Evolutionary conservation across 2,888 invertebrate species (phyloP), one percentile per base, ranked within the genome.

Genomic region (Epinotia brunnichana): DNA sequence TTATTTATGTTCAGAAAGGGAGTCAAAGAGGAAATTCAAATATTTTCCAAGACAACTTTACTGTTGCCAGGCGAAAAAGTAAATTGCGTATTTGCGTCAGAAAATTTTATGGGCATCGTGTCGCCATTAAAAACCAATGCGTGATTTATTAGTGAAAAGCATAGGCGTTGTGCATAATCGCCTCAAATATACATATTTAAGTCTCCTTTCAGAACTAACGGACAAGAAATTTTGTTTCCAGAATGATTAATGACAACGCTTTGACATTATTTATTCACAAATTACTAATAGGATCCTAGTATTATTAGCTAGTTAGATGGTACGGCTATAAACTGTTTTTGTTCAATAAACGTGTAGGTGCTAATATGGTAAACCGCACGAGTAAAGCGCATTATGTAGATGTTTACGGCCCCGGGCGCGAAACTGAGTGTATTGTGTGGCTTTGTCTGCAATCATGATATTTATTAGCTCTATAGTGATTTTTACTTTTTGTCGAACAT

Each of bases 401-500:
- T 72, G 51, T 63, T 72, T 74, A 69, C 63, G 56, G 68, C 64
- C 64, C 29, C 48, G 66, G 68, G 68, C 53, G 41, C 67, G 53
- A 62, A 53, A 29, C 48, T 10, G 39, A 24, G 41, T 70, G 62
- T 67, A 70, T n/a, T 70, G 48, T 51, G 35, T 17, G 56, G 67
- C 67, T 57, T 70, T 64, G 68, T 69, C 57, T 61, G 57, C 57
- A 74, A 74, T 73, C 73, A 64, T 56, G 59, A 54, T 74, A 69
- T 74, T 74, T 76, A 75, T 75, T 75, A 71, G 66, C 70, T 81
- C 74, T 77, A 77, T 83, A 84, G 80, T n/a, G 80, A 79, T 81
- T 79, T 78, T 77, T 80, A 82, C 85, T 84, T 81, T 83, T 82
- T 81, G 79, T 82, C 80, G 77, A 84, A 83, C 80, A 83, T 84